These are phyloP conservation scores for Nomada ferruginata DNA, from an alignment of 2,888 invertebrate species.

Conservation along the genomic window DNA sequence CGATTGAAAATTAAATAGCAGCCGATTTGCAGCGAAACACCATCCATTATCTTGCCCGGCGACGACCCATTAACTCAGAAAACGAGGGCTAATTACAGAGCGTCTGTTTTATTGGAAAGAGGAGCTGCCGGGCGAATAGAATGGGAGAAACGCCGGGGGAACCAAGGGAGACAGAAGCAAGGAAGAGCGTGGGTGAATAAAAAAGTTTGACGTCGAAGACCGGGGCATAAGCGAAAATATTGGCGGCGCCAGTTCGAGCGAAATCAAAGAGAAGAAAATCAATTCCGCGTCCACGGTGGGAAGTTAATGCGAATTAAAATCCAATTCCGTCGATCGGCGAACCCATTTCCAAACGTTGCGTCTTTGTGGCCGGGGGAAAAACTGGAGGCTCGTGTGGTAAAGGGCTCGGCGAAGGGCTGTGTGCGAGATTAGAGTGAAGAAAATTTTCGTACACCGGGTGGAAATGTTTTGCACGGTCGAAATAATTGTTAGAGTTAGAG, in stretches of 20 bases:
- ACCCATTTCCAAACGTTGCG: conserved; percentile 49
- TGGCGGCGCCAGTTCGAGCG: conserved; percentile 50
- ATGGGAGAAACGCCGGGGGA: background rate
- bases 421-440: background rate
- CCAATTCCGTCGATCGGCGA: conserved; percentile 42
- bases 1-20: conserved; percentile 34
- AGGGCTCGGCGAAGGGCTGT: background rate
- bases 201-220: conserved; percentile 40
- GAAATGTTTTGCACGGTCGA: too few species aligned
- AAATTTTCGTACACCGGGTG: background rate
- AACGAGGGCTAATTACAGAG: conserved; percentile 60
- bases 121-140: conserved; percentile 45
- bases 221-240: conserved; percentile 53
- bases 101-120: conserved; percentile 54
- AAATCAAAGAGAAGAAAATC: conserved; percentile 58
- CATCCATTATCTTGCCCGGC: conserved; percentile 39
- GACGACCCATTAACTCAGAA: conserved; percentile 60
- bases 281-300: conserved; percentile 42
- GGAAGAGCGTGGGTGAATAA: background rate
- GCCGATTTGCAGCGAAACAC: conserved; percentile 33
- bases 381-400: conserved; percentile 33
- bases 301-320: conserved; percentile 61
- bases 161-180: background rate
- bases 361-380: conserved; percentile 43
- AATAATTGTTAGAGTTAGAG: too few species aligned